Evolutionary conservation across 2,113 vertebrate genomes (phyloP).

Genomic region (Caranx melampygus): DNA sequence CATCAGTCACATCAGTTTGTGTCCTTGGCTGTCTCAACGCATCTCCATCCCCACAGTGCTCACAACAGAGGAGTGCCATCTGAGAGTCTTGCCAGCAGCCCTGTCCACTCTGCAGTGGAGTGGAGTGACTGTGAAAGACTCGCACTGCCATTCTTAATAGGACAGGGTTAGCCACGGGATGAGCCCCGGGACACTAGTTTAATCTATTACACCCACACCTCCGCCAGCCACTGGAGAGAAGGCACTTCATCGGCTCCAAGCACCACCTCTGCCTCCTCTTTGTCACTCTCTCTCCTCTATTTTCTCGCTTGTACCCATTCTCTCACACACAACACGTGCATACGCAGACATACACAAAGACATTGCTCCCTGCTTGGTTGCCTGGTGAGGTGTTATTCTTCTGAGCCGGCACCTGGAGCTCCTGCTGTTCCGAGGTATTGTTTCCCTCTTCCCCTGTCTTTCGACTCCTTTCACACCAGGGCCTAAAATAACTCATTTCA

Average conservation of each 20-base stretch:
- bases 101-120: conserved; percentile 59
- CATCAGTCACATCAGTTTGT: conserved; percentile 78
- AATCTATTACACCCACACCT: conserved; percentile 78
- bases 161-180: conserved; percentile 69
- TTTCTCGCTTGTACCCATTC: background rate
- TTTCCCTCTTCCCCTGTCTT: conserved; percentile 46
- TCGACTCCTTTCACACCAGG: conserved; percentile 55
- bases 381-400: conserved; percentile 59
- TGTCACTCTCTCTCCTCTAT: conserved; percentile 31
- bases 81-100: conserved; percentile 66
- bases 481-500: conserved; percentile 72
- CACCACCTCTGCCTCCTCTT: conserved; percentile 46
- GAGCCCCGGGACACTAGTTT: conserved; percentile 69
- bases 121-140: conserved; percentile 70
- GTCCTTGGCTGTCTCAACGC: conserved; percentile 73
- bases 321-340: conserved; percentile 28
- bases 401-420: conserved; percentile 47
- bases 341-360: conserved; percentile 4
- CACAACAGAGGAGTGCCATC: conserved; percentile 64
- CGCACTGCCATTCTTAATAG: conserved; percentile 68
- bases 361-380: conserved; percentile 21
- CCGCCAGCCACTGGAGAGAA: conserved; percentile 56
- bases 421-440: conserved; percentile 68
- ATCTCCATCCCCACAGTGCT: conserved; percentile 52
- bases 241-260: conserved; percentile 59